Base-by-base conservation (phyloP, 2,113 vertebrate species). In the Oxygymnocypris stewartii region DNA sequence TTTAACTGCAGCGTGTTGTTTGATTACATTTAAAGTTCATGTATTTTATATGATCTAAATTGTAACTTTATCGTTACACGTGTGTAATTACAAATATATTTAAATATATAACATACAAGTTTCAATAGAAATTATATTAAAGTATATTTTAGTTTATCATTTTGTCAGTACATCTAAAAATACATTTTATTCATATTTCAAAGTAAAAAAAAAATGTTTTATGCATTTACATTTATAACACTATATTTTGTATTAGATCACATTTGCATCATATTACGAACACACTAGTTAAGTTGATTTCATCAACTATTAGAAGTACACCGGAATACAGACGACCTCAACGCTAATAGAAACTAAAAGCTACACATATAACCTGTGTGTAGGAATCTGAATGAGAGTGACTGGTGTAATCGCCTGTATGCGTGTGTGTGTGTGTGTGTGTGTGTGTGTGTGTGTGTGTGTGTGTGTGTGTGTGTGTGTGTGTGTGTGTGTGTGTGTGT, bases 361-460 rank as follows among this genome's bases (percentile, higher is more conserved):
- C 67, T 40, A 71, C 67, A 71, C 20, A 71, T 40, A 40, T 71
- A 71, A 71, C 35, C 20, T 4, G 35, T 73, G 35, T 76, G 44
- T 49, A 44, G 74, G 44, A 54, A 57, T 79, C 16, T 54, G 51
- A 79, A 10, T n/a, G 51, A 37, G 42, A 84, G 76, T 83, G 49
- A 20, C 28, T 61, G 61, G 42, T 31, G 59, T 74, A 31, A 65
- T 40, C 82, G 20, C 37, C 44, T 84, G 35, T 87, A 28, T n/a
- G n/a, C n/a, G 25, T 2, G 28, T 1, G 63, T 18, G 67, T 69
- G 42, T 49, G 73, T 13, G 35, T 84, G 65, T 31, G 28, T 31
- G 35, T 3, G 35, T 37, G 35, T 84, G 65, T 57, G 65, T 80
- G 83, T 80, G 47, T 47, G 25, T 2, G 28, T 1, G 63, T 18